These are phyloP conservation scores for Drosophila mimica DNA, from an alignment of 2,888 invertebrate species.

Conservation along the genomic window DNA sequence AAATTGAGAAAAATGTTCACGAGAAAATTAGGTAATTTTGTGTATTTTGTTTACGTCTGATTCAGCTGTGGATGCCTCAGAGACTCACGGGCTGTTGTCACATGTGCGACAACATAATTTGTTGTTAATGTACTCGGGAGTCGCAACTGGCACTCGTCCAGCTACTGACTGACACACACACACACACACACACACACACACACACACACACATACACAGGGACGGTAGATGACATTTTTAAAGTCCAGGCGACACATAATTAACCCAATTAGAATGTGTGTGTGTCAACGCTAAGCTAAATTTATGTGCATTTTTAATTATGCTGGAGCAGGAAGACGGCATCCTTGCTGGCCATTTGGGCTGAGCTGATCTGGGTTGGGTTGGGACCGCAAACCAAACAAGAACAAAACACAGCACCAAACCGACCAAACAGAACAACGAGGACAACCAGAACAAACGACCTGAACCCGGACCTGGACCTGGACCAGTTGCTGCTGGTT, in stretches of 20 bases:
- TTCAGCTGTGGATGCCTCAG: slow-evolving; percentile 22
- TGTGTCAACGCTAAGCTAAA: slow-evolving; percentile 76
- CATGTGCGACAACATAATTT: slow-evolving; percentile 72
- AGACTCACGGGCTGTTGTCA: slow-evolving; percentile 35
- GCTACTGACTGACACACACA: slow-evolving; percentile 44
- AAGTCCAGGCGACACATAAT: slow-evolving; percentile 83
- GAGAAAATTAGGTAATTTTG: slow-evolving; percentile 20
- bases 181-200: slow-evolving; percentile 2
- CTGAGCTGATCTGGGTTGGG: slow-evolving; percentile 13
- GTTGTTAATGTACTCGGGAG: slow-evolving; percentile 69
- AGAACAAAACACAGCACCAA: slow-evolving; percentile 35
- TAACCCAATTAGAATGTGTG: slow-evolving; percentile 82
- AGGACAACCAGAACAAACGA: slow-evolving; percentile 61
- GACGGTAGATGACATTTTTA: slow-evolving; percentile 71
- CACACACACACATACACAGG: slow-evolving; percentile 12
- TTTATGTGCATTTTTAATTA: slow-evolving; percentile 83
- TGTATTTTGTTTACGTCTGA: slow-evolving; percentile 1
- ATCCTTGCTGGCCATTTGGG: slow-evolving; percentile 57
- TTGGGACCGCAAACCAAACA: slow-evolving; percentile 67
- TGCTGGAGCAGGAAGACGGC: slow-evolving; percentile 53
- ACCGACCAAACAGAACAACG: slow-evolving; percentile 31
- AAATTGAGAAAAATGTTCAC: slow-evolving; percentile 1
- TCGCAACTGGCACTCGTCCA: slow-evolving; percentile 46
- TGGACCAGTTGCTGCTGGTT: slow-evolving; percentile 58
- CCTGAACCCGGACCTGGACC: slow-evolving; percentile 46